These are phyloP conservation scores for Drosophila teissieri DNA, from an alignment of 1,140 invertebrate genomes.

Conservation along the genomic window DNA sequence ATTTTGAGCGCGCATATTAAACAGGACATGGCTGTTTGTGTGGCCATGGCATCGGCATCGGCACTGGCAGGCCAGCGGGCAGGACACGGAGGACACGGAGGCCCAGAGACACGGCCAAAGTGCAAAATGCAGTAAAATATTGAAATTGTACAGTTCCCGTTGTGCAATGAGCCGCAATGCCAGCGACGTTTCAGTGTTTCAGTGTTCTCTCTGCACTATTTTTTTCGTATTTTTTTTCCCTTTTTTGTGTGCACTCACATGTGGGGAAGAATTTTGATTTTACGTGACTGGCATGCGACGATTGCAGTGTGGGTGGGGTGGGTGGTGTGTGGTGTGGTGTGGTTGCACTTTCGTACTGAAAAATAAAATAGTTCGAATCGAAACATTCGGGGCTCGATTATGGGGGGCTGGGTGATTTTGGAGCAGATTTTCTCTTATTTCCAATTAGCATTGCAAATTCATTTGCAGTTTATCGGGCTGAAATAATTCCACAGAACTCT, in stretches of 20 bases:
- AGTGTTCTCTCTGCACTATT: neutral
- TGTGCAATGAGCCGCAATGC: constrained; percentile 69
- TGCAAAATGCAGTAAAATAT: constrained; percentile 77
- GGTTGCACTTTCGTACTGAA: neutral
- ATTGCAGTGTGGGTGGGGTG: constrained; percentile 8
- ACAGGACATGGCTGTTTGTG: constrained; percentile 7
- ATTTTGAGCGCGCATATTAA: constrained; percentile 63
- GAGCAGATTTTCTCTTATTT: constrained; percentile 45
- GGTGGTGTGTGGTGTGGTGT: neutral
- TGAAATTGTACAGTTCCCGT: constrained; percentile 71
- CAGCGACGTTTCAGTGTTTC: constrained; percentile 40
- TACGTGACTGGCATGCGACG: constrained; percentile 70
- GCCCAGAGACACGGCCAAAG: constrained; percentile 42
- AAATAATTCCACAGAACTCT: constrained; percentile 13
- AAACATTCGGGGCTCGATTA: constrained; percentile 15
- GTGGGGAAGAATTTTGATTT: constrained; percentile 46
- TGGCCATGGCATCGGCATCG: constrained; percentile 27
- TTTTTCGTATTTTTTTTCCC: neutral
- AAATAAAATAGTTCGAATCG: constrained; percentile 2
- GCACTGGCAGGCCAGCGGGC: constrained; percentile 10
- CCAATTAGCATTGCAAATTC: constrained; percentile 48
- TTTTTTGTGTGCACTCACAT: constrained; percentile 41
- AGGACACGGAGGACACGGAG: constrained; percentile 34
- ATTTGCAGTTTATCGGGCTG: constrained; percentile 32
- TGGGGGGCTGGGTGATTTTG: constrained; percentile 29